phyloP scores from a whole-genome alignment of 2,888 invertebrate genomes.

The Chironomus tentans region DNA sequence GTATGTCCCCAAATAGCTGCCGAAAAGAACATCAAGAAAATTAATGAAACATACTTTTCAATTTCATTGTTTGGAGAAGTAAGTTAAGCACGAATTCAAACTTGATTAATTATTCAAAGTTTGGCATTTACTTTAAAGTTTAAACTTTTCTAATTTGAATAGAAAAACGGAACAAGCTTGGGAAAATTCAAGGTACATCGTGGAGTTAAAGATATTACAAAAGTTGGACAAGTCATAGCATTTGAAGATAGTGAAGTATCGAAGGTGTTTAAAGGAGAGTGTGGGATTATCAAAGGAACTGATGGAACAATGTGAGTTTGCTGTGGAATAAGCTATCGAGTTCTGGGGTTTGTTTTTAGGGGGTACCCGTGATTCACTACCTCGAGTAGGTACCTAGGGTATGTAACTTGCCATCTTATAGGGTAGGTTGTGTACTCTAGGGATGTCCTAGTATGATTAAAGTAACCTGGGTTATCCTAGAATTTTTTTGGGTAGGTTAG shows the following conservation, averaged over 20 bases:
- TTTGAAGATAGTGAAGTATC: neutral
- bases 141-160: neutral
- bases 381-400: too few relatives aligned
- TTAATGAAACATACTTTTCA: neutral
- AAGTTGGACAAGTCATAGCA: neutral
- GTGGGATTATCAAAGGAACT: neutral
- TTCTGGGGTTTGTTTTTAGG: too few relatives aligned
- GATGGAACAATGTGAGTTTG: neutral
- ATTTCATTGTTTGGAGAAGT: neutral
- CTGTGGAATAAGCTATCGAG: too few relatives aligned
- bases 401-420: too few relatives aligned
- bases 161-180: neutral
- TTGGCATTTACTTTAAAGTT: neutral
- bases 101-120: neutral
- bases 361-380: too few relatives aligned
- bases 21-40: neutral
- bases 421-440: too few relatives aligned
- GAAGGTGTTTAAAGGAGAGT: neutral
- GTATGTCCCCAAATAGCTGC: neutral
- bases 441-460: too few relatives aligned
- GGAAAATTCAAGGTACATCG: neutral
- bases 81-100: neutral
- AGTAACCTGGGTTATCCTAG: too few relatives aligned
- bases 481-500: too few relatives aligned
- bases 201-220: neutral